These are phyloP conservation scores for Procambarus virginalis DNA, from an alignment of 1,140 invertebrate genomes.

Conservation along the genomic window DNA sequence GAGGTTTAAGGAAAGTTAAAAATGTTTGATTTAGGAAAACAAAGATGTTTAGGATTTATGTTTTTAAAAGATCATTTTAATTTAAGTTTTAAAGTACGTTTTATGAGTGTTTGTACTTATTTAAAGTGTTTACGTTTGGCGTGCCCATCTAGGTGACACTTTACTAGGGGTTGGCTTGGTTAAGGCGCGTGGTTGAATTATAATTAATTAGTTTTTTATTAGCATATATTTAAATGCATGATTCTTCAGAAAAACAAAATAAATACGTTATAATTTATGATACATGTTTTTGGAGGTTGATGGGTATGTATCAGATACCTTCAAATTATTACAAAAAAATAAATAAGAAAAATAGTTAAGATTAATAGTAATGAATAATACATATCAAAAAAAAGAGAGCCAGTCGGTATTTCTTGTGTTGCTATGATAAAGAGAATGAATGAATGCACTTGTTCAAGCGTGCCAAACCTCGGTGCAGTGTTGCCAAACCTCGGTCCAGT, in stretches of 20 bases:
- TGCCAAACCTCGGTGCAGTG: constrained; percentile 45
- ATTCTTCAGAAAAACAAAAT: background rate
- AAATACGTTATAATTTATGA: background rate
- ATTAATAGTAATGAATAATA: constrained; percentile 33
- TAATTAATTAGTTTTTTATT: background rate
- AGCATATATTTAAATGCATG: background rate
- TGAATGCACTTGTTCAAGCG: constrained; percentile 53
- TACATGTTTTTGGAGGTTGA: background rate
- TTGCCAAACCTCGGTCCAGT: constrained; percentile 65
- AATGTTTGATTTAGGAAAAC: background rate
- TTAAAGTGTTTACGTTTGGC: background rate
- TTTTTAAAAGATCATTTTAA: background rate
- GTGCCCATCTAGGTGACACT: background rate
- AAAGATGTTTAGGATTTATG: constrained; percentile 1
- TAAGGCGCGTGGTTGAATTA: background rate
- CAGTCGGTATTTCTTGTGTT: constrained; percentile 15
- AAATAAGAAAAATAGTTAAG: background rate
- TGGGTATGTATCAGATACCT: constrained; percentile 14
- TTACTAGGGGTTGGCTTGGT: background rate
- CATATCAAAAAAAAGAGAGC: constrained; percentile 28
- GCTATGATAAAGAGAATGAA: background rate
- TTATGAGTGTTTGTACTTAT: background rate
- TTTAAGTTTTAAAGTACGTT: background rate
- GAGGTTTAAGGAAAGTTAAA: constrained; percentile 4
- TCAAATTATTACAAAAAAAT: background rate